Evolutionary conservation across 1,140 invertebrate genomes (phyloP).

Genomic region (Aphidius gifuensis): DNA sequence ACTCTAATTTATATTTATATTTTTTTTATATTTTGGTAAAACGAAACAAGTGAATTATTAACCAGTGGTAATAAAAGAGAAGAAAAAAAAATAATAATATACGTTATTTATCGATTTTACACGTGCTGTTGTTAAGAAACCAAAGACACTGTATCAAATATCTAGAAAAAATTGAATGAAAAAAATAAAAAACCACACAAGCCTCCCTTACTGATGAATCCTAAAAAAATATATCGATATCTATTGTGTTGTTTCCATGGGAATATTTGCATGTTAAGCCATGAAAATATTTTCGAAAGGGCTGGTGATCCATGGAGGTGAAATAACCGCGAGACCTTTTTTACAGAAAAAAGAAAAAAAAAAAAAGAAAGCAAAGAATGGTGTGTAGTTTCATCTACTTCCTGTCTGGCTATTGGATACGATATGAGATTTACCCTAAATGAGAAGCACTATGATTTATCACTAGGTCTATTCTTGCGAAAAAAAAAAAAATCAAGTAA

Average conservation of each 20-base stretch:
- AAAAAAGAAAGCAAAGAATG: slow-evolving; percentile 20
- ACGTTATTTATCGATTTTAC: slow-evolving; percentile 15
- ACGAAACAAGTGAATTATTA: no score
- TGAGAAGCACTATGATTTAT: slow-evolving; percentile 23
- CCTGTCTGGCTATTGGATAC: slow-evolving; percentile 26
- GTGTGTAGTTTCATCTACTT: slow-evolving; percentile 40
- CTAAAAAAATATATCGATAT: slow-evolving; percentile 18
- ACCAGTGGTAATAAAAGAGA: no score
- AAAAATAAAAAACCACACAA: slow-evolving; percentile 21
- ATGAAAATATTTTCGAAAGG: no score
- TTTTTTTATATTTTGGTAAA: no score
- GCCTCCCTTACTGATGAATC: slow-evolving; percentile 8
- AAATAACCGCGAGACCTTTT: slow-evolving; percentile 26
- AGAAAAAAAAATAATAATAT: slow-evolving; percentile 7
- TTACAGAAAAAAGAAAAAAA: slow-evolving; percentile 17
- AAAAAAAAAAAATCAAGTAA: no score
- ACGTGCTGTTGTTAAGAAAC: slow-evolving; percentile 10
- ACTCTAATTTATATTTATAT: neutral
- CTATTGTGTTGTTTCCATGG: slow-evolving; percentile 3
- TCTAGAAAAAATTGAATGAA: neutral
- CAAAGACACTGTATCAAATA: slow-evolving; percentile 14
- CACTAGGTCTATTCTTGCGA: slow-evolving; percentile 17
- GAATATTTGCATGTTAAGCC: neutral
- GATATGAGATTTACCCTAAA: slow-evolving; percentile 7
- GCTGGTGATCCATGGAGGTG: slow-evolving; percentile 5